Conservation (phyloP, 2,888 invertebrate species). For the Cotesia congregata region DNA sequence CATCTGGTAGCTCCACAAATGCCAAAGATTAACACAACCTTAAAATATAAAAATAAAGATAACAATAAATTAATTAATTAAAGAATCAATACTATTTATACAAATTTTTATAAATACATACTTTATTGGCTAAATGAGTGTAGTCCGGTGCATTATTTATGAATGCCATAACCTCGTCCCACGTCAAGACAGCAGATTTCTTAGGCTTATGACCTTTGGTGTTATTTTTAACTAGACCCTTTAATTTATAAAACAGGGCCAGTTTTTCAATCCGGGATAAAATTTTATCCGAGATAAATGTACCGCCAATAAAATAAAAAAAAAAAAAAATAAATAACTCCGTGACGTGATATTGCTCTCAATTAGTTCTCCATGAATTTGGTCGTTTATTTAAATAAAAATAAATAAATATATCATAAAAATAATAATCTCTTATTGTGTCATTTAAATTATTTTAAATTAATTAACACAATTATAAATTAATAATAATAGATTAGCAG, state of each 20-base stretch:
- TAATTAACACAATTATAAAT: too few species aligned
- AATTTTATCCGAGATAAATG: too few species aligned
- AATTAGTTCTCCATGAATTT: too few species aligned
- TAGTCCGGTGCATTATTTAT: conserved; percentile 32
- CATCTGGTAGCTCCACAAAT: conserved; percentile 40
- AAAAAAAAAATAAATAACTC: too few species aligned
- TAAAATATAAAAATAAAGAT: conserved; percentile 2
- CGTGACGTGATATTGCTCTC: too few species aligned
- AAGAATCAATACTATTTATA: neutral
- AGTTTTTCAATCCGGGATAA: too few species aligned
- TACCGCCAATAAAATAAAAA: too few species aligned
- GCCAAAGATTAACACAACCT: conserved; percentile 40
- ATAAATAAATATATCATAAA: too few species aligned
- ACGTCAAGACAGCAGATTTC: conserved; percentile 35
- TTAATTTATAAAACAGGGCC: conserved; percentile 16
- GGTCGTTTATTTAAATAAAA: too few species aligned
- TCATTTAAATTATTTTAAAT: too few species aligned
- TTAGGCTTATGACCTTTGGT: conserved; percentile 27
- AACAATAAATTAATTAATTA: neutral
- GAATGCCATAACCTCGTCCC: conserved; percentile 35
- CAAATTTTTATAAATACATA: conserved; percentile 28
- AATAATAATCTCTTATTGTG: too few species aligned
- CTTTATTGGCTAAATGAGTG: conserved; percentile 29
- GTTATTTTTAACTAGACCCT: conserved; percentile 9
- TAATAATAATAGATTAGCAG: too few species aligned